These are phyloP conservation scores for Noctua janthe DNA, from an alignment of 2,888 invertebrate species.

Conservation along the genomic window DNA sequence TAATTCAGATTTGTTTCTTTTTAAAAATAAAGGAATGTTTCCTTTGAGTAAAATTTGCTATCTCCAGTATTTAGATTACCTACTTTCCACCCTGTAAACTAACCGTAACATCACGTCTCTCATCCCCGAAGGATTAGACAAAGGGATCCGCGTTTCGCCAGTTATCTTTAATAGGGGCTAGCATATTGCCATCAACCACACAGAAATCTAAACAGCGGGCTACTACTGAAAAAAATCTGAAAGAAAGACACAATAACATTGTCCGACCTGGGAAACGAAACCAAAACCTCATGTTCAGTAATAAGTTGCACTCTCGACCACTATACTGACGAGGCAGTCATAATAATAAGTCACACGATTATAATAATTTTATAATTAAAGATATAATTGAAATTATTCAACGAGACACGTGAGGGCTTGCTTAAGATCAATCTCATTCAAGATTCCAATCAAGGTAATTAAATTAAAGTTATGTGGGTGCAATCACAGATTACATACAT, in stretches of 20 bases:
- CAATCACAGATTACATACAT: constrained; percentile 31
- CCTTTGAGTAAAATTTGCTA: too few species aligned
- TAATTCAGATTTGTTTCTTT: too few species aligned
- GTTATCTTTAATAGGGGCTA: neutral
- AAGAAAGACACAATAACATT: neutral
- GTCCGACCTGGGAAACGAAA: neutral
- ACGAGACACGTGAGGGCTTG: constrained; percentile 21
- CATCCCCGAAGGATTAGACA: neutral
- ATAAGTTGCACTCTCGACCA: neutral
- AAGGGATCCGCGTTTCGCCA: neutral
- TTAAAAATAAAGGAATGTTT: too few species aligned
- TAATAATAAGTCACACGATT: neutral
- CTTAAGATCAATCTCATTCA: constrained; percentile 38
- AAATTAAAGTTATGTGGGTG: constrained; percentile 38
- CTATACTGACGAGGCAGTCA: neutral
- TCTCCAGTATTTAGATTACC: too few species aligned
- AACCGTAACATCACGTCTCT: neutral
- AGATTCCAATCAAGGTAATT: constrained; percentile 53
- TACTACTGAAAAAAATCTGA: neutral
- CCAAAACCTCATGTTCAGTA: neutral
- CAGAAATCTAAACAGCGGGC: too few species aligned
- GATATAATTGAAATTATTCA: constrained; percentile 39
- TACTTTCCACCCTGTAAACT: neutral
- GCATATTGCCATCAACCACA: neutral
- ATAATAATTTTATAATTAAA: constrained; percentile 18